Conservation (phyloP, 2,113 vertebrate species). For the Hypomesus transpacificus region DNA sequence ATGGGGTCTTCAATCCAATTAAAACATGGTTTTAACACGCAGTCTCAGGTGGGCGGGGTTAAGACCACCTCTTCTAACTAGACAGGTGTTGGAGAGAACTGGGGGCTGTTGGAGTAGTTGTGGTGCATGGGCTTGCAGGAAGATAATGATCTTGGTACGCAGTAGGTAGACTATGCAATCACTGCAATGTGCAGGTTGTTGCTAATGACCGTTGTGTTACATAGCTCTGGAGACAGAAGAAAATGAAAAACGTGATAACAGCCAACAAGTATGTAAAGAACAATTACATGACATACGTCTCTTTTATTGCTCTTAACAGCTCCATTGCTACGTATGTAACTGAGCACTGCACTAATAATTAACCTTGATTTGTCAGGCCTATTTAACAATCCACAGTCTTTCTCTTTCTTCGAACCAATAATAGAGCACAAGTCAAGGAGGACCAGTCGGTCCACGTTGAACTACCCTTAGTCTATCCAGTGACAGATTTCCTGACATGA, state of each 20-base stretch:
- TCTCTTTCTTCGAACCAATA: background rate
- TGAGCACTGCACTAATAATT: too few relatives aligned
- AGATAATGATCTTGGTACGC: slow-evolving; percentile 17
- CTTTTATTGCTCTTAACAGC: too few relatives aligned
- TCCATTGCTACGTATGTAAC: too few relatives aligned
- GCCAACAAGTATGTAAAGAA: too few relatives aligned
- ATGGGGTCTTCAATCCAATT: slow-evolving; percentile 53
- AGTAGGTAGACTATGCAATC: slow-evolving; percentile 43
- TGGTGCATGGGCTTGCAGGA: slow-evolving; percentile 29
- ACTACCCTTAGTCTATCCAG: slow-evolving; percentile 10
- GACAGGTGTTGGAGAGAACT: slow-evolving; percentile 67
- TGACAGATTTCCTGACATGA: slow-evolving; percentile 23
- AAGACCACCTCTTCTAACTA: slow-evolving; percentile 22
- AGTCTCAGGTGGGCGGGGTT: slow-evolving; percentile 34
- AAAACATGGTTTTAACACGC: slow-evolving; percentile 32
- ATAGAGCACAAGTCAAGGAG: slow-evolving; percentile 12
- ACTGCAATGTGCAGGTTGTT: slow-evolving; percentile 27
- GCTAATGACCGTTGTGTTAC: slow-evolving; percentile 39
- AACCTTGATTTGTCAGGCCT: too few relatives aligned
- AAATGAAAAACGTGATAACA: too few relatives aligned
- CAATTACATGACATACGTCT: too few relatives aligned
- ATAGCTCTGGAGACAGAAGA: slow-evolving; percentile 22
- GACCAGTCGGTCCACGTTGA: slow-evolving; percentile 15
- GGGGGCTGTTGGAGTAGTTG: background rate
- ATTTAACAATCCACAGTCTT: too few relatives aligned